These are phyloP conservation scores for Antechinus stuartii DNA, from an alignment of 2,113 vertebrate species.

Conservation along the genomic window DNA sequence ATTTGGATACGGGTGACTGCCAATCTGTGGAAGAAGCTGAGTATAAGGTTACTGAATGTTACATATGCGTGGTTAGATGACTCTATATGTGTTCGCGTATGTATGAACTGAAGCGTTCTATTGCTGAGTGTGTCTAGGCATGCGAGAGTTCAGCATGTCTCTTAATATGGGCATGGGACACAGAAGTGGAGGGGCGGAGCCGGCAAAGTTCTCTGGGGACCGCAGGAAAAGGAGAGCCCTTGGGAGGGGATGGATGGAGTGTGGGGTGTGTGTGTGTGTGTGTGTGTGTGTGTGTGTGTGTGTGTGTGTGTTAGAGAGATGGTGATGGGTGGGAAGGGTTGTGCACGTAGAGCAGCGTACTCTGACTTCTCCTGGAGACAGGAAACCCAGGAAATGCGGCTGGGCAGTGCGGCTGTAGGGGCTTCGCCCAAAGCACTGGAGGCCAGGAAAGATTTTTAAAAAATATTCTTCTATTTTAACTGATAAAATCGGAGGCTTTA, in stretches of 20 bases:
- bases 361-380: neutral
- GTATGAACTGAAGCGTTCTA: constrained; percentile 16
- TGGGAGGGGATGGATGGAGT: constrained; percentile 35
- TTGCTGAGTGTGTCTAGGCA: constrained; percentile 40
- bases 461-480: neutral
- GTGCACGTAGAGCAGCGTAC: neutral
- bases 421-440: neutral
- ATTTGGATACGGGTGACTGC: neutral
- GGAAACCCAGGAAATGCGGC: neutral
- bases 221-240: neutral
- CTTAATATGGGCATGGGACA: constrained; percentile 57
- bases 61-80: constrained; percentile 26
- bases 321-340: neutral
- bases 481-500: neutral
- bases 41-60: neutral
- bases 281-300: neutral
- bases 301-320: neutral
- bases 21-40: constrained; percentile 14
- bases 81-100: neutral
- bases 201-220: constrained; percentile 67
- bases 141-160: constrained; percentile 41
- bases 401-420: neutral
- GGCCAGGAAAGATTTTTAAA: neutral
- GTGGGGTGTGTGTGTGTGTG: neutral
- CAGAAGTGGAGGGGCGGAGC: constrained; percentile 25